Base-by-base conservation (phyloP, 2,113 vertebrate species). In the Morphnarchus princeps region DNA sequence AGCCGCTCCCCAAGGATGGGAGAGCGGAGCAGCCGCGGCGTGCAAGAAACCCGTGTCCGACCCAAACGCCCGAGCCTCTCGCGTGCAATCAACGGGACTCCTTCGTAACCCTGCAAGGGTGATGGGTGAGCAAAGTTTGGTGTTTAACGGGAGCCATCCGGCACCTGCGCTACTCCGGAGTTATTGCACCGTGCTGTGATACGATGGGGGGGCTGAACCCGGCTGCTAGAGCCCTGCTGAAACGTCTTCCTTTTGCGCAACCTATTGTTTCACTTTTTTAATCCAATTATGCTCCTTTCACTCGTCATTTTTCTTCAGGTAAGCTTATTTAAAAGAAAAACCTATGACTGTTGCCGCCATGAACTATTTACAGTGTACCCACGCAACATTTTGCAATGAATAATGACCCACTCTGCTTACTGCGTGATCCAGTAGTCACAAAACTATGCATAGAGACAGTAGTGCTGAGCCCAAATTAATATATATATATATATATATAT, bases 201-300 rank as follows among this genome's bases (percentile, higher is more conserved):
- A 62, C 1, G 2, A 34, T 2, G 8, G 0, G 0, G 2, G 10
- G 57, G 24, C 21, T 62, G 62, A 67, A 34, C 22, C 26, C 31
- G 20, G 10, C 38, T 58, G 32, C 50, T 32, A 15, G 45, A 40
- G 19, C 25, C 47, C 54, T 24, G 31, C 31, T 86, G 20, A 65
- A 70, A 57, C 7, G 3, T n/a, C 36, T 69, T 79, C 19, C 47
- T 85, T 74, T 38, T 34, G 14, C 31, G 26, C 22, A 45, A 31
- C 4, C 67, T 67, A 3, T 11, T 22, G 12, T 63, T 47, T 50
- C 24, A 34, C 22, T 18, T 43, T 47, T 54, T 79, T 54, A 26
- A 50, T 26, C 62, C 36, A 52, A 54, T 42, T 42, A 47, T 29
- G 19, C n/a, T 82, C 26, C 19, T 66, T 47, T 59, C 10, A 11